Base-by-base conservation (phyloP, 2,113 vertebrate genomes). In the Amphiprion ocellaris region DNA sequence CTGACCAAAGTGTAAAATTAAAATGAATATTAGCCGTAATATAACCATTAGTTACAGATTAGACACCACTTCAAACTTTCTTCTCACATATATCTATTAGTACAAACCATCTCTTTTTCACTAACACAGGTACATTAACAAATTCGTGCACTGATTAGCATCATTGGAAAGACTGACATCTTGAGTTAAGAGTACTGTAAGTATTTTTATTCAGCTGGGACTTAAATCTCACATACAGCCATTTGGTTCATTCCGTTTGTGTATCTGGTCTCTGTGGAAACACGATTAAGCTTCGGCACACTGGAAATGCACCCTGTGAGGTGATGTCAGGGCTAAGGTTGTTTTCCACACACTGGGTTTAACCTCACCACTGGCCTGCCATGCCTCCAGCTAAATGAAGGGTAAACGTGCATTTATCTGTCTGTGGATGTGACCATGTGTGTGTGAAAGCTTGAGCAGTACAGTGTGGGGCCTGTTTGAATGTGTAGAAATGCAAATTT, bases 401-500 rank as follows among this genome's bases (percentile, higher is more conserved):
- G 58, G 63, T 62, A 50, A 59, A 60, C 19, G 7, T 62, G 21
- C 58, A 15, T 77, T 17, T 65, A 37, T 71, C 55, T 54, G 56
- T 68, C 30, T 53, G 4, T 49, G 26, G 26, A 37, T 82, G 53
- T 65, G 15, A 28, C 46, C 37, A 26, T 55, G 77, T 64, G 28
- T 81, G 37, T 81, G 11, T 60, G 37, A 16, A 47, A 62, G 30
- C 60, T 53, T 74, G 55, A 6, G 39, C 9, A 54, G n/a, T 73
- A 17, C 44, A 19, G 37, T 83, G 46, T 75, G 68, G 67, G 58
- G 61, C 59, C 63, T 79, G 55, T 47, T 60, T 23, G 17, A 85
- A 52, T 4, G 5, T 54, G 54, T 53, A 65, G 64, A 78, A 79
- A 81, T 83, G 81, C 83, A 68, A 87, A 89, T 88, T 1, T 78